A percentile compares a stretch with the other conserved stretches of the same genome.
phyloP scores from a whole-genome alignment of 2,797 vertebrate genomes.

The Sebastolobus altivelis region DNA sequence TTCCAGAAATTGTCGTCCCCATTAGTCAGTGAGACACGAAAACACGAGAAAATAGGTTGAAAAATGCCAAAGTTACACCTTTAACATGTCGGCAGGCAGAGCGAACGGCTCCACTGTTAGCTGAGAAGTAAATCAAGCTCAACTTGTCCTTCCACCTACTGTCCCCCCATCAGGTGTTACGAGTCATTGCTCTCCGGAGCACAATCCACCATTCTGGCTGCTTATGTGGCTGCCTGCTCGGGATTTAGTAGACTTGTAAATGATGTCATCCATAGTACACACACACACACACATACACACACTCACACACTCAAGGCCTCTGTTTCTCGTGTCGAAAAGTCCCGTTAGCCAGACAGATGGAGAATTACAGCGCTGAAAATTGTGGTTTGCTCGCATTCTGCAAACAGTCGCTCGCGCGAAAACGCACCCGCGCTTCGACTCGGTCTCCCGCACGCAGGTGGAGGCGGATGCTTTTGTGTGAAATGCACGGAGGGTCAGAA shows the following conservation, averaged over 20 bases:
- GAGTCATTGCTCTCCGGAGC: conserved; percentile 72
- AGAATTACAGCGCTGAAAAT: conserved; percentile 60
- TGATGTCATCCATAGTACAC: conserved; percentile 56
- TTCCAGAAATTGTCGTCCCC: too few species aligned
- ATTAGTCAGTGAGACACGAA: too few species aligned
- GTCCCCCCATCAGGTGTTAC: conserved; percentile 62
- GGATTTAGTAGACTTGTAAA: conserved; percentile 75
- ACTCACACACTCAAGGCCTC: conserved; percentile 63
- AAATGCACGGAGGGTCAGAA: not conserved
- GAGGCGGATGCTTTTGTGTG: conserved; percentile 14
- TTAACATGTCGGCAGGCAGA: conserved; percentile 17
- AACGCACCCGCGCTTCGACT: not conserved
- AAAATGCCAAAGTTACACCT: too few species aligned
- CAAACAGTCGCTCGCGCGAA: conserved; percentile 1
- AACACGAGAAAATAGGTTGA: too few species aligned
- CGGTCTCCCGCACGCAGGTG: conserved; percentile 13
- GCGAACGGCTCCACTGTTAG: conserved; percentile 13
- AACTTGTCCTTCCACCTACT: conserved; percentile 72
- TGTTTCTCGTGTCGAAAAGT: conserved; percentile 38
- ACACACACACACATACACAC: not conserved
- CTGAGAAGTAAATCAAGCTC: conserved; percentile 68
- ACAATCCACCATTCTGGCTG: conserved; percentile 64
- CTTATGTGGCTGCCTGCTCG: conserved; percentile 65
- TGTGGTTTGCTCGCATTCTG: conserved; percentile 31
- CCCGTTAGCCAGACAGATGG: conserved; percentile 64